Evolutionary conservation across 1,140 invertebrate genomes (phyloP).

Genomic region (Thaumetopoea pityocampa): DNA sequence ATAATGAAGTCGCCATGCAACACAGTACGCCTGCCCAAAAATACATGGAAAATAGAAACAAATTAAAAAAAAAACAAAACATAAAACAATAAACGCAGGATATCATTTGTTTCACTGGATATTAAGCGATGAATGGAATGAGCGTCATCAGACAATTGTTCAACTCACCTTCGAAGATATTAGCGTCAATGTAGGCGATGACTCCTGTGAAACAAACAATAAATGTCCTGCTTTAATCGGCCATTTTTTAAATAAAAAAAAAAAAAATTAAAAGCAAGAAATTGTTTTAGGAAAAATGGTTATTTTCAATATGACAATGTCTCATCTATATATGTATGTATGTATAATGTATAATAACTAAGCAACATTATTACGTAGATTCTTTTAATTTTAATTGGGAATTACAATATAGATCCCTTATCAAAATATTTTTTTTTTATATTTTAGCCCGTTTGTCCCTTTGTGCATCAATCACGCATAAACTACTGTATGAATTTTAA

Average conservation of each 20-base stretch:
- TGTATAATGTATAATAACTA: background rate
- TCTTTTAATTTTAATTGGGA: too few relatives aligned
- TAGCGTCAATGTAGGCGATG: constrained; percentile 81
- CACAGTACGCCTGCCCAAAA: constrained; percentile 8
- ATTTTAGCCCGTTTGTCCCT: too few relatives aligned
- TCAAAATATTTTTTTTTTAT: too few relatives aligned
- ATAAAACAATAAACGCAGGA: constrained; percentile 31
- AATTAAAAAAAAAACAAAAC: constrained; percentile 10
- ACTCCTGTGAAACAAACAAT: constrained; percentile 79
- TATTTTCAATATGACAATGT: background rate
- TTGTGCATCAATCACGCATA: too few relatives aligned
- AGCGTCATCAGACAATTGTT: constrained; percentile 24
- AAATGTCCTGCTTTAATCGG: constrained; percentile 64
- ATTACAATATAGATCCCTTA: too few relatives aligned
- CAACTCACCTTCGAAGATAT: constrained; percentile 82
- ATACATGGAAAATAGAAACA: constrained; percentile 10
- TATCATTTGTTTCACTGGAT: constrained; percentile 38
- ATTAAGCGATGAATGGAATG: constrained; percentile 34
- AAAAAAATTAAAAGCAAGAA: constrained; percentile 16
- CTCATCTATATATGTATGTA: background rate
- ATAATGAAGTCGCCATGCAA: too few relatives aligned
- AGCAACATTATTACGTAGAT: too few relatives aligned
- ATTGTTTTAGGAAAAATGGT: constrained; percentile 3
- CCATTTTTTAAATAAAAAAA: constrained; percentile 21
- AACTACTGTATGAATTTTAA: too few relatives aligned